A percentile compares a stretch with the other conserved stretches of the same genome.
Conservation (phyloP, 2,888 invertebrate genomes). For the Homarus gammarus region DNA sequence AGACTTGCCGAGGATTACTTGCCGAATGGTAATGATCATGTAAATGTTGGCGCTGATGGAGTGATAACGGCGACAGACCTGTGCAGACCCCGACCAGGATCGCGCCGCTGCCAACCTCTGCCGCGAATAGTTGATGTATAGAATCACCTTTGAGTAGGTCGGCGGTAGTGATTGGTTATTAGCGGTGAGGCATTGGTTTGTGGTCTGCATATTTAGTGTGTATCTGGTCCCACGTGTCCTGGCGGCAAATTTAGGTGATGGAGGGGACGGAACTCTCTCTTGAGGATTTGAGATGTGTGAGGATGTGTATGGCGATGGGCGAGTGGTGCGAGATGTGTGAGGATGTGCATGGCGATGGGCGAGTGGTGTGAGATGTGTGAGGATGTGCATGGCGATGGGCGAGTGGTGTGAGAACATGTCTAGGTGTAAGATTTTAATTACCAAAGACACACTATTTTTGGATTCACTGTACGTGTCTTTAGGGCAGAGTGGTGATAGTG, state of each 20-base stretch:
- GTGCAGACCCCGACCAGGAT: neutral
- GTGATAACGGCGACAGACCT: neutral
- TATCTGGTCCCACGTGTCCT: neutral
- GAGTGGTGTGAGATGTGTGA: neutral
- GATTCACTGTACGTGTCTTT: neutral
- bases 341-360: too few relatives aligned
- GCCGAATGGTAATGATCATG: neutral
- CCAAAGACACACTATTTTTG: neutral
- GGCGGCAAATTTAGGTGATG: neutral
- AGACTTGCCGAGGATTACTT: neutral
- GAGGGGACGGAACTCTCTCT: neutral
- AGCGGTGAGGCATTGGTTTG: neutral
- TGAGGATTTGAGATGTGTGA: rapidly evolving
- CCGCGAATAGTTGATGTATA: neutral
- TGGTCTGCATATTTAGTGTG: neutral
- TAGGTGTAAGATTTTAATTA: too few relatives aligned
- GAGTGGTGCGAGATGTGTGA: neutral
- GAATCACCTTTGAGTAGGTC: neutral
- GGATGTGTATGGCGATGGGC: rapidly evolving
- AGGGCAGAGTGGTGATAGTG: neutral
- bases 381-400: too few relatives aligned
- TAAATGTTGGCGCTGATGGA: neutral
- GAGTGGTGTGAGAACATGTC: neutral
- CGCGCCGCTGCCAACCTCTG: neutral
- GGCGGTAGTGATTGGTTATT: neutral